Base-by-base conservation (phyloP, 2,797 vertebrate genomes). In the Sternarchorhynchus goeldii region DNA sequence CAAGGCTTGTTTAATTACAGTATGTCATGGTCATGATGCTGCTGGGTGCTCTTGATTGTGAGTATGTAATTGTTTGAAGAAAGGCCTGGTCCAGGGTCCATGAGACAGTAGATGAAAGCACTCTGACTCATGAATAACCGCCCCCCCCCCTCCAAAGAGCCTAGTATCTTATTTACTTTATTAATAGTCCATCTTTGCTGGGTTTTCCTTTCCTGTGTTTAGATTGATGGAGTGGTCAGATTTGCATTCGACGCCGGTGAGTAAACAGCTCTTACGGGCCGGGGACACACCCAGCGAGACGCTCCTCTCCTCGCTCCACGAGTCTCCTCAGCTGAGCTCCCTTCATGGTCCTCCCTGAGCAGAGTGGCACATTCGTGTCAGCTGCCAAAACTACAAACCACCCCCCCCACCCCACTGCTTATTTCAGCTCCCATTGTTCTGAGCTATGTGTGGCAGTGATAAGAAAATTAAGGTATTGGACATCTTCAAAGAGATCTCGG, bases 1-100 rank as follows among this genome's bases (percentile, higher is more conserved):
- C 80, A 84, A 64, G 74, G 69, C 84, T 81, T 77, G 78, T 86
- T 86, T 85, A 81, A 85, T 84, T 85, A 82, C 81, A 82, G 70
- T 58, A 71, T 55, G 73, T 79, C 12, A 12, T 64, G 18, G 66
- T 31, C 20, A 21, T 31, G 20, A 34, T 75, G 32, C 41, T 45
- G 53, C 50, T 20, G 55, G 59, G 2, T 34, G 5, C 56, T 62
- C 71, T 69, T 56, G 75, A 84, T 68, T 81, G 81, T 76, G 57
- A 57, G 39, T 69, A 63, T 79, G 67, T 84, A 83, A 77, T 83
- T 84, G 76, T 85, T 83, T 83, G 59, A 71, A 71, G 72, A 81
- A 76, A 77, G 59, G 79, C 76, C 84, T 81, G 81, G 81, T 78
- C 78, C 57, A 20, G 73, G 82, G 72, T 77, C 50, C 85, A 84